Conservation (phyloP, 2,797 vertebrate genomes). For the Tapera naevia region DNA sequence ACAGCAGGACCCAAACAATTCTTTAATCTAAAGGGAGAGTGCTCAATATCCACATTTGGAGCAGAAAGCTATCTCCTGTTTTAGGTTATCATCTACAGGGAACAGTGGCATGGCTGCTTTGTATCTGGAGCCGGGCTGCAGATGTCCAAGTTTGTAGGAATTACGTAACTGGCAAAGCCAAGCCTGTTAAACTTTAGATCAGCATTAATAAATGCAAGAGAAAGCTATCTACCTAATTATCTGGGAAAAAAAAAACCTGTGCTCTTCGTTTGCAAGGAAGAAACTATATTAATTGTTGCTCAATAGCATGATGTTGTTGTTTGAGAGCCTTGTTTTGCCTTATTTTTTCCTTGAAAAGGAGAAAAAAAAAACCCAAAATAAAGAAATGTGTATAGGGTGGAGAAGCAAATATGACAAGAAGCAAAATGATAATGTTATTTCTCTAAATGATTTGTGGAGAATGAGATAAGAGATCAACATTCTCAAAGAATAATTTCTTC, state of each 20-base stretch:
- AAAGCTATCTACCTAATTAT: constrained; percentile 51
- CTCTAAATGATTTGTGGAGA: constrained; percentile 73
- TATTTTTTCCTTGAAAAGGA: constrained; percentile 44
- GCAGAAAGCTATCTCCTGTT: neutral
- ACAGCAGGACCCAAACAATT: constrained; percentile 5
- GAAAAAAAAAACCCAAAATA: neutral
- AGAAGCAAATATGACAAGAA: constrained; percentile 21
- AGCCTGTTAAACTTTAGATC: constrained; percentile 34
- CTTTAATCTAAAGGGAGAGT: neutral
- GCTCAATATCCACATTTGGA: neutral
- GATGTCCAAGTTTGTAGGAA: constrained; percentile 10
- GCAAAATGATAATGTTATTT: constrained; percentile 75
- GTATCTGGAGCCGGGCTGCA: neutral
- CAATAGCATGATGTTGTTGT: neutral
- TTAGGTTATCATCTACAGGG: neutral
- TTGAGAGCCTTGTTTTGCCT: neutral
- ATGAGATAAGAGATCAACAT: constrained; percentile 67
- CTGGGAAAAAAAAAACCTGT: neutral
- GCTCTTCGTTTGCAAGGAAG: constrained; percentile 42
- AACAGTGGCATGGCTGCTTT: neutral
- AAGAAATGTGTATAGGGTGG: neutral
- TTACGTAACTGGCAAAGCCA: constrained; percentile 13
- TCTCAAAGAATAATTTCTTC: constrained; percentile 75
- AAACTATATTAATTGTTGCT: constrained; percentile 45
- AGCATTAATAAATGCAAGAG: constrained; percentile 25